These are phyloP conservation scores for Regulus satrapa DNA, from an alignment of 2,113 vertebrate species.

Conservation along the genomic window DNA sequence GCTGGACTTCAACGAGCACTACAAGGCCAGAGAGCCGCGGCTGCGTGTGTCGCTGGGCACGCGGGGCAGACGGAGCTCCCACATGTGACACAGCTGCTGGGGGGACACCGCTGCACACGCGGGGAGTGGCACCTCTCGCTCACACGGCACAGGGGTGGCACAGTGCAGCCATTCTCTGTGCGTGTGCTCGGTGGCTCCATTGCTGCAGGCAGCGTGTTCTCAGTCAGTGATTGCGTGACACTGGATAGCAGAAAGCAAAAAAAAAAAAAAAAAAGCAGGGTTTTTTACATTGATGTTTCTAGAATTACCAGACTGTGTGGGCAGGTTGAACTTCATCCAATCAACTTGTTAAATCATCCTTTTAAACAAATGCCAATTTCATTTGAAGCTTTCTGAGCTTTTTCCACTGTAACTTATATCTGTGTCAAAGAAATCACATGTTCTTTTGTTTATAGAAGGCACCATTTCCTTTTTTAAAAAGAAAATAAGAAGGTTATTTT, in stretches of 20 bases:
- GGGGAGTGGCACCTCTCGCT: too few relatives aligned
- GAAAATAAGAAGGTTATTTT: conserved; percentile 59
- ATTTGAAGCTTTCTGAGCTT: conserved; percentile 45
- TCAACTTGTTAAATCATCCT: conserved; percentile 32
- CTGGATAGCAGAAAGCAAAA: neutral
- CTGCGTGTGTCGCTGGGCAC: conserved; percentile 84
- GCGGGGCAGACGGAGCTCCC: neutral
- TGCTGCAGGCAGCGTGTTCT: neutral
- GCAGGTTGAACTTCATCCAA: conserved; percentile 25
- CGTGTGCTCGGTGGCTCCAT: accelerated
- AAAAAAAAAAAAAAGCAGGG: neutral
- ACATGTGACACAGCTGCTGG: neutral
- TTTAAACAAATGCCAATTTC: conserved; percentile 12
- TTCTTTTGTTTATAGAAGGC: conserved; percentile 56
- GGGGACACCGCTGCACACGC: neutral
- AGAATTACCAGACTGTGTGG: neutral
- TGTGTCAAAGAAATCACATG: neutral
- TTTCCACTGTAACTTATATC: conserved; percentile 18
- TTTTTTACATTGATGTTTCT: conserved; percentile 20
- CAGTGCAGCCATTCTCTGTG: accelerated
- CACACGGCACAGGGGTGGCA: neutral
- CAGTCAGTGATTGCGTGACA: neutral
- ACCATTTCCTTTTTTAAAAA: conserved; percentile 60
- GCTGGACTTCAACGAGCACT: conserved; percentile 95
- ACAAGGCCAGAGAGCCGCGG: conserved; percentile 87